phyloP scores from a whole-genome alignment of 2,797 vertebrate genomes.

The Tinamus major region DNA sequence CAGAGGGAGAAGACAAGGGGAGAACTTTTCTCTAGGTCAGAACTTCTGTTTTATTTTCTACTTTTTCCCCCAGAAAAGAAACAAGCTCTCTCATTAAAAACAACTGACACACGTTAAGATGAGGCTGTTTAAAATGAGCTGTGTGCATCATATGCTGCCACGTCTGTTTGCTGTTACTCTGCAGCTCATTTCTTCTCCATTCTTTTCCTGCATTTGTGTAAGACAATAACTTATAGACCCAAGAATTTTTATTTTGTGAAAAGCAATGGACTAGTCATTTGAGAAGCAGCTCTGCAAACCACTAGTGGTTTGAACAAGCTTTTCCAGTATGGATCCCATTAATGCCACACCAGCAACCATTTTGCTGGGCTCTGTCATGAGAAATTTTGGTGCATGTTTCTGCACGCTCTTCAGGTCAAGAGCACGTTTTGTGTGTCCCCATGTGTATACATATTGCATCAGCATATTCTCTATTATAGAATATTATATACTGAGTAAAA shows the following conservation, averaged over 20 bases:
- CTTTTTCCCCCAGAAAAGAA: not conserved
- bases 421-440: not conserved
- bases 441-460: not conserved
- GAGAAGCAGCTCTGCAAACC: constrained; percentile 48
- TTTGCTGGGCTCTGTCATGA: not conserved
- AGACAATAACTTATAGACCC: constrained; percentile 56
- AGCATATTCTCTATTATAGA: not conserved
- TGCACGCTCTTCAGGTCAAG: not conserved
- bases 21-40: not conserved
- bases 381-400: not conserved
- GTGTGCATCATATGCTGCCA: not conserved
- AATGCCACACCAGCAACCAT: not conserved
- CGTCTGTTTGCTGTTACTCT: constrained; percentile 49
- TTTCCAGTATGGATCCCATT: constrained; percentile 42
- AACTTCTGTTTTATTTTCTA: not conserved
- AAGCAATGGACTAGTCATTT: constrained; percentile 19
- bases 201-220: constrained; percentile 31
- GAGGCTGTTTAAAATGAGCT: not conserved
- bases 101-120: not conserved
- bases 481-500: not conserved
- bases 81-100: not conserved
- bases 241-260: constrained; percentile 40
- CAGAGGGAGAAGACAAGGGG: fast-evolving
- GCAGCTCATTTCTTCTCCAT: constrained; percentile 2
- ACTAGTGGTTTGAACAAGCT: not conserved